Evolutionary conservation across 1,140 invertebrate species (phyloP), one percentile per base, ranked within the genome.

Genomic region (Drosophila saltans): DNA sequence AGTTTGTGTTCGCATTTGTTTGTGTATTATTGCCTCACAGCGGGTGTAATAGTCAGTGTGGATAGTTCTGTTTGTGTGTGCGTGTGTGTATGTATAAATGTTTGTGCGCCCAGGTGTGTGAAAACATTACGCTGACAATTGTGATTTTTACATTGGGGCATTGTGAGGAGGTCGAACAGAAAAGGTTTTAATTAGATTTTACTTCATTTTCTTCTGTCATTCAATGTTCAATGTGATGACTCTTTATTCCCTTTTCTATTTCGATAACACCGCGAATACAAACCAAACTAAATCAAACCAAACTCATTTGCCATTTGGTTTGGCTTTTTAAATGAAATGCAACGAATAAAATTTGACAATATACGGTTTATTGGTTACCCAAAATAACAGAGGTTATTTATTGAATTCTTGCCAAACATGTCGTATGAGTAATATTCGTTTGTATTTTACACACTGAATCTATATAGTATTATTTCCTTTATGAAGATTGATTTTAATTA

Each of bases 161-260:
- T 21, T 26, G 45, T 52, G 45, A 26, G 45, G 26, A 52, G 45
- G 45, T 48, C 61, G 66, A 56, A 61, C 69, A 86, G 57, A 71
- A 66, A 68, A 57, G 69, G 75, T 80, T 89, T 83, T 83, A 88
- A 88, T 89, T 88, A 89, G 83, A 88, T 89, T 88, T 88, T 80
- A 70, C 66, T 80, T 80, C 73, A 83, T 80, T 80, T 77, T 75
- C 82, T 70, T 71, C 69, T 82, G 72, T 82, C 82, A 79, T 71
- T 86, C 72, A 79, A 67, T 52, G 61, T 24, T 59, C 62, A 70
- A 68, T 52, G 59, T 39, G 8, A 28, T 21, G 43, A 8, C 48
- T 63, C n/a, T 52, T 67, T 58, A 57, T 74, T 24, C 33, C 21
- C 5, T 39, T 59, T 45, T 52, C 28, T 55, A 21, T 52, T 9